Evolutionary conservation across 1,140 invertebrate species (phyloP), one percentile per base, ranked within the genome.

Genomic region (Scaptomyza hsui): DNA sequence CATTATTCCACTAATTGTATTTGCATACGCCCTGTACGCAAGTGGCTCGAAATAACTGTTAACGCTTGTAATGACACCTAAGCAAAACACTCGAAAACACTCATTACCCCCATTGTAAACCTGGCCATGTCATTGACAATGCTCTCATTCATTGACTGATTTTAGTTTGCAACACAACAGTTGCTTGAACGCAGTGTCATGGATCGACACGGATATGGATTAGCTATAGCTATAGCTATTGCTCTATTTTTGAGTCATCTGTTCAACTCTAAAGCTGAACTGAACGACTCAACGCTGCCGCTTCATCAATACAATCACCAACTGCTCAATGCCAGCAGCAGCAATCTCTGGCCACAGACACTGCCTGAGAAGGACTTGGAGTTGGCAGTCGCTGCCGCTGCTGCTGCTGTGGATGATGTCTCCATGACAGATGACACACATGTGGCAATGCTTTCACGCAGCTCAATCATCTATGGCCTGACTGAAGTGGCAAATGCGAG

Each of bases 401-500:
- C 24, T 4, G 6, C 16, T 45, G 21, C 3, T 29, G 45, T 15
- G 4, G 10, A 21, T 5, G n/a, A n/a, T 13, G 18, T 3, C 3
- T 29, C 16, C 9, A 32, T 10, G 29, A 32, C 9, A 4, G 32
- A 37, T 21, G 52, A 32, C 18, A 52, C 12, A 35, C 41, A 57
- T 16, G 21, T 29, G 49, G 6, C 77, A 63, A 47, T 45, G 13
- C 42, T 91, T 37, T 63, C 69, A 4, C 61, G 56, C 19, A 90
- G 72, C 42, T 90, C 85, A 1, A 45, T 91, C 9, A 74, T 91
- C 18, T 91, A 83, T 49, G 90, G 85, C 0, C 47, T 91, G 16
- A 62, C 76, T 2, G 73, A 86, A 24, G 53, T 74, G 29, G 88
- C 76, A 32, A 90, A 90, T 26, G 71, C 63, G 26, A 89, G 78